Percentiles rank a stretch among this genome's conserved stretches.
Conservation (phyloP, 2,888 invertebrate genomes). For the Epinotia bilunana region DNA sequence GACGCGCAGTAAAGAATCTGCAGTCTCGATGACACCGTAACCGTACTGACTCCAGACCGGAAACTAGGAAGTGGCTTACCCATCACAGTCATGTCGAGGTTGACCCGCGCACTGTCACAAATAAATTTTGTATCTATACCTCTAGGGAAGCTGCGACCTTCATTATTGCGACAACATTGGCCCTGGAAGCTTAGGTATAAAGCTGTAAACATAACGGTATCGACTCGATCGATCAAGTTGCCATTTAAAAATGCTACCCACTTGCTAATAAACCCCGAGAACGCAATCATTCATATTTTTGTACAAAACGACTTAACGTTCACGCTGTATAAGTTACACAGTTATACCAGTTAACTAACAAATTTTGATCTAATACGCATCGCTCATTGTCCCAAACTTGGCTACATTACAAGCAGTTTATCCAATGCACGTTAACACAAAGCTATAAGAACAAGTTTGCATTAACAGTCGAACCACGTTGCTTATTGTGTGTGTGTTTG, state of each 20-base stretch:
- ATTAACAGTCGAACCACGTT: background rate
- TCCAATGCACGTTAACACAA: background rate
- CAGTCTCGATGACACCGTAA: no score
- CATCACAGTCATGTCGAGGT: no score
- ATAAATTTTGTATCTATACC: no score
- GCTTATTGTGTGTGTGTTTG: background rate
- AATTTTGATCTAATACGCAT: background rate
- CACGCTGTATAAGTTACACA: no score
- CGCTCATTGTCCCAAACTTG: slow-evolving; percentile 14
- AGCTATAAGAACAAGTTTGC: background rate
- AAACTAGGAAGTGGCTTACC: no score
- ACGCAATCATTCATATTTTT: background rate
- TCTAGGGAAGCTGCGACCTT: background rate
- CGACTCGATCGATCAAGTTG: background rate
- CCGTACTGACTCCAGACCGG: no score
- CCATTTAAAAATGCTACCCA: slow-evolving; percentile 13
- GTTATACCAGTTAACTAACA: background rate
- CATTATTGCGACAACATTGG: background rate
- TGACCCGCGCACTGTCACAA: no score
- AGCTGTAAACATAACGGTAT: background rate
- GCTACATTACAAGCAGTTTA: background rate
- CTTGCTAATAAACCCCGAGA: background rate
- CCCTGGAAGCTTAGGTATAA: background rate
- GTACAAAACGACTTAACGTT: background rate
- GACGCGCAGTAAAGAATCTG: no score